phyloP scores from a whole-genome alignment of 2,797 vertebrate species.

The Melanitta fusca region DNA sequence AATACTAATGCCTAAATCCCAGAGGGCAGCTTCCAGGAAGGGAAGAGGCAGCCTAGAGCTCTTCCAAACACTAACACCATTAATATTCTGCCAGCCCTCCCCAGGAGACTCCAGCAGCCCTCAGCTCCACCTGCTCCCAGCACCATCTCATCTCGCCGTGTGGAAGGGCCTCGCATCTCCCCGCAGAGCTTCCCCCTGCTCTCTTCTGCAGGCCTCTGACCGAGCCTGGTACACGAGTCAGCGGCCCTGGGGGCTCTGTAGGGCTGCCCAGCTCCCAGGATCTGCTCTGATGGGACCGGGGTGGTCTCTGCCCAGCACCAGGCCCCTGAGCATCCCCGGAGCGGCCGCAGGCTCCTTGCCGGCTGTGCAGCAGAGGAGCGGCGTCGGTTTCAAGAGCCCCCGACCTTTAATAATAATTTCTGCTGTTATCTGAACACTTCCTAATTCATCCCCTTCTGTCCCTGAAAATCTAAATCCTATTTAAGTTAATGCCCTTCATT shows the following conservation, averaged over 20 bases:
- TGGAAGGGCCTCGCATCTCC: no score
- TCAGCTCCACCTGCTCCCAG: not conserved
- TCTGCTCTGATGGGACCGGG: no score
- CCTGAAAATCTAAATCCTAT: conserved; percentile 84
- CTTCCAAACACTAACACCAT: rapidly evolving
- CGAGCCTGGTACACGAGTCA: no score
- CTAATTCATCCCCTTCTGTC: conserved; percentile 80
- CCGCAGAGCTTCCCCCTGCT: not conserved
- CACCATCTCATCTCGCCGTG: rapidly evolving
- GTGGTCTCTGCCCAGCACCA: not conserved
- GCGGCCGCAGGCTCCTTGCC: not conserved
- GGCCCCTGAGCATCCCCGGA: not conserved
- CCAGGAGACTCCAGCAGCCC: rapidly evolving
- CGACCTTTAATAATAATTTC: conserved; percentile 75
- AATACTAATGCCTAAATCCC: rapidly evolving
- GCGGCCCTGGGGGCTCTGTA: not conserved
- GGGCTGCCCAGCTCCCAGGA: not conserved
- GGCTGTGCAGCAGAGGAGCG: not conserved
- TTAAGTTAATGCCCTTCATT: conserved; percentile 86
- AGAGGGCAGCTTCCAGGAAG: not conserved
- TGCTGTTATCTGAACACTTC: conserved; percentile 76
- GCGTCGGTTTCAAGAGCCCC: conserved; percentile 75
- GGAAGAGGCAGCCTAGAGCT: rapidly evolving
- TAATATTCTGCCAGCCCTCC: rapidly evolving
- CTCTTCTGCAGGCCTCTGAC: not conserved